These are phyloP conservation scores for Andrena hattorfiana DNA, from an alignment of 2,888 invertebrate species.

Conservation along the genomic window DNA sequence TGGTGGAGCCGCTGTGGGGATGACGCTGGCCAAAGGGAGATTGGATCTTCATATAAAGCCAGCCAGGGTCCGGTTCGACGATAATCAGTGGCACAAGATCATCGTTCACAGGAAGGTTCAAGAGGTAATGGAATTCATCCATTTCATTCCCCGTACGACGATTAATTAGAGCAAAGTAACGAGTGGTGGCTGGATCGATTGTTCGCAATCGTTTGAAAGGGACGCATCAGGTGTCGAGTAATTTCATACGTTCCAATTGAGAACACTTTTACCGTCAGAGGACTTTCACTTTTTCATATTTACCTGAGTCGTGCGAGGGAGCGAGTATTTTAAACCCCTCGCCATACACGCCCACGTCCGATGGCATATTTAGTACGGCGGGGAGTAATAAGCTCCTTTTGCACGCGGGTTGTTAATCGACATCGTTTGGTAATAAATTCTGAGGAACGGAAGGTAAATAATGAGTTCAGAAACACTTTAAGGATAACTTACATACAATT, in stretches of 20 bases:
- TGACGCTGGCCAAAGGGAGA: constrained; percentile 96
- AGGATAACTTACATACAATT: no score
- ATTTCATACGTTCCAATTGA: constrained; percentile 16
- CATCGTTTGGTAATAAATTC: constrained; percentile 3
- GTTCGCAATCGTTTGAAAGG: neutral
- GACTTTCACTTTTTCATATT: neutral
- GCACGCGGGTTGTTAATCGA: neutral
- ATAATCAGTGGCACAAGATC: constrained; percentile 98
- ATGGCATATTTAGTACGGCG: constrained; percentile 9
- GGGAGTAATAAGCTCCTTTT: constrained; percentile 15
- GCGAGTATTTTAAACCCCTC: constrained; percentile 24
- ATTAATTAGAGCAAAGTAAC: constrained; percentile 24
- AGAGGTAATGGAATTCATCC: constrained; percentile 88
- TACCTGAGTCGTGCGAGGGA: neutral
- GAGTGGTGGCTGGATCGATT: neutral
- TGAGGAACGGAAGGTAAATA: neutral
- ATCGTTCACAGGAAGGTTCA: constrained; percentile 95
- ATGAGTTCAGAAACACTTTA: neutral
- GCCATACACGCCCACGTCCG: neutral
- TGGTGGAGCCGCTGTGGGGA: constrained; percentile 94
- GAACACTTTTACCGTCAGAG: neutral
- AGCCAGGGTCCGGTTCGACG: constrained; percentile 95
- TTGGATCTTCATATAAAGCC: constrained; percentile 96
- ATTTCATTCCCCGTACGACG: neutral
- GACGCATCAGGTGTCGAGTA: neutral